phyloP scores from a whole-genome alignment of 2,888 invertebrate genomes.

The Boloria euphrosyne region DNA sequence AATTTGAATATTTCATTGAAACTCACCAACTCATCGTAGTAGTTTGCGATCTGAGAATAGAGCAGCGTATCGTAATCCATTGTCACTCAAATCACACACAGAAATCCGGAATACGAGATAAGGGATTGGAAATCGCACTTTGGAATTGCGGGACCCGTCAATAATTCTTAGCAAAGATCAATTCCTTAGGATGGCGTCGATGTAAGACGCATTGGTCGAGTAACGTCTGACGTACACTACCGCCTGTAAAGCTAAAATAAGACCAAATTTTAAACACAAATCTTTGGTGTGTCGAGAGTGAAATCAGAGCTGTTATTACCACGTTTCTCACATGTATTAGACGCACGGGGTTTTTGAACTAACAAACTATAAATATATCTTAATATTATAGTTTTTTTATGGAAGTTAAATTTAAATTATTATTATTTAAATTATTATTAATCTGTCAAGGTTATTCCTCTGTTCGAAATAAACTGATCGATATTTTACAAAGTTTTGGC shows the following conservation, averaged over 20 bases:
- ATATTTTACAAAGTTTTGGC: too few relatives aligned
- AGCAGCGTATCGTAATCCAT: conserved; percentile 87
- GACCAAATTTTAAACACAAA: conserved; percentile 83
- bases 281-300: conserved; percentile 68
- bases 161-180: conserved; percentile 41
- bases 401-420: too few relatives aligned
- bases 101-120: conserved; percentile 34
- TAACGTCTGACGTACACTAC: conserved; percentile 76
- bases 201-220: conserved; percentile 79
- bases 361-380: neutral
- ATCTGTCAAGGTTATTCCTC: too few relatives aligned
- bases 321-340: neutral
- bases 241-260: conserved; percentile 83
- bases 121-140: conserved; percentile 28
- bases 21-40: conserved; percentile 84
- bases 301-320: conserved; percentile 66
- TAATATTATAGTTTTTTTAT: neutral
- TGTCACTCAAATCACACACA: conserved; percentile 47
- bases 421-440: too few relatives aligned
- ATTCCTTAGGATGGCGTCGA: conserved; percentile 63
- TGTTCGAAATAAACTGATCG: too few relatives aligned
- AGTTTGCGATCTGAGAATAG: conserved; percentile 84
- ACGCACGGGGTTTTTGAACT: neutral
- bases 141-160: conserved; percentile 30
- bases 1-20: conserved; percentile 5